phyloP scores from a whole-genome alignment of 2,113 vertebrate genomes.

The Cygnus atratus region DNA sequence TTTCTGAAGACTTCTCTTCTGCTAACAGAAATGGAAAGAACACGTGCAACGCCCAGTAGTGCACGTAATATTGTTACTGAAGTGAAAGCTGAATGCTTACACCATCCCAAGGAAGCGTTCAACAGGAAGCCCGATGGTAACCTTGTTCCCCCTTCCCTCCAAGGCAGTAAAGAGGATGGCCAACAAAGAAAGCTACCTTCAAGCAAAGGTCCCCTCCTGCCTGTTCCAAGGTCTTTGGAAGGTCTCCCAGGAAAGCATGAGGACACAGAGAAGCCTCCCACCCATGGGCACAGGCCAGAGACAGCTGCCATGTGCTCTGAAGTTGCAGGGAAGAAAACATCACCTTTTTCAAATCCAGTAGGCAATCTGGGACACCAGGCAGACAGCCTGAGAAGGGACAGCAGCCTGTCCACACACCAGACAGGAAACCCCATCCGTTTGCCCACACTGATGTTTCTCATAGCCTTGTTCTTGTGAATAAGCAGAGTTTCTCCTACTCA shows the following conservation, averaged over 20 bases:
- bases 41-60: not conserved
- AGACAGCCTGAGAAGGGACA: not conserved
- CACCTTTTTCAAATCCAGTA: not conserved
- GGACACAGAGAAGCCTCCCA: not conserved
- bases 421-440: not conserved
- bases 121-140: not conserved
- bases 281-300: not conserved
- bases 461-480: not conserved
- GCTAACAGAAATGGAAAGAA: not conserved
- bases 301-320: not conserved
- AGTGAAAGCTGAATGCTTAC: not conserved
- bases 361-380: not conserved
- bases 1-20: not conserved
- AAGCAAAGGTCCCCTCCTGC: not conserved
- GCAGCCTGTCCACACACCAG: not conserved
- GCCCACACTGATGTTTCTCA: rapidly evolving
- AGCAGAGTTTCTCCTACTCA: not conserved
- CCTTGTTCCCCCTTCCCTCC: not conserved
- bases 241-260: not conserved
- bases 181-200: not conserved
- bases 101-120: not conserved
- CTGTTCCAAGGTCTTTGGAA: not conserved
- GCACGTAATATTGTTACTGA: not conserved
- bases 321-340: not conserved
- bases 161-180: not conserved